Conservation (phyloP, 2,797 vertebrate species). For the Dipus sagitta region DNA sequence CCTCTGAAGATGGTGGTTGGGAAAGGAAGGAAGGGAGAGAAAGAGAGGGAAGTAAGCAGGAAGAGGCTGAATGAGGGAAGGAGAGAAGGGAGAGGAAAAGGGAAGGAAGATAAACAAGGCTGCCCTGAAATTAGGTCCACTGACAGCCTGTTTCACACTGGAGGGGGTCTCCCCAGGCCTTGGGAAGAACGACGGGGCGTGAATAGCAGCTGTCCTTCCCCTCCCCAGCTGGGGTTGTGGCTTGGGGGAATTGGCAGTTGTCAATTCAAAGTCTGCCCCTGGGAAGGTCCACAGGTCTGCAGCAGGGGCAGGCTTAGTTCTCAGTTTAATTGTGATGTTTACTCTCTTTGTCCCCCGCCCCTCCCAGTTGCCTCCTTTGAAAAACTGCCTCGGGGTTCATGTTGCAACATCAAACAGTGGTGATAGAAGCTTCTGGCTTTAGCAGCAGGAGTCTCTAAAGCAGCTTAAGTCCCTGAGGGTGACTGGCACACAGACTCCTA, state of each 20-base stretch:
- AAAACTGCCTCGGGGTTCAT: conserved; percentile 39
- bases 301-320: neutral
- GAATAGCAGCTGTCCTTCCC: neutral
- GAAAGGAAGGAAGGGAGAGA: neutral
- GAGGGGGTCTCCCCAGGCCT: neutral
- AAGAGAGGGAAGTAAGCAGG: neutral
- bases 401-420: conserved; percentile 55
- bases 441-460: conserved; percentile 54
- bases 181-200: neutral
- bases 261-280: conserved; percentile 28
- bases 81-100: no score
- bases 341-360: conserved; percentile 1
- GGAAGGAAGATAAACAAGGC: neutral
- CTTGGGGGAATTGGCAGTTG: neutral
- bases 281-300: neutral
- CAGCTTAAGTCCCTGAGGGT: neutral
- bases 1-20: neutral
- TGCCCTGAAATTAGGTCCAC: neutral
- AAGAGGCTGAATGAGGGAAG: accelerated
- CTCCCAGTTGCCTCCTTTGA: conserved; percentile 54
- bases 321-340: conserved; percentile 40
- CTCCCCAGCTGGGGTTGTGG: neutral
- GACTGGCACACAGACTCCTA: neutral
- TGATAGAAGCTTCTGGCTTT: neutral
- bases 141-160: neutral